A percentile compares a stretch with the other conserved stretches of the same genome.
phyloP scores from a whole-genome alignment of 2,797 vertebrate species.

The Sebastes aleutianus region DNA sequence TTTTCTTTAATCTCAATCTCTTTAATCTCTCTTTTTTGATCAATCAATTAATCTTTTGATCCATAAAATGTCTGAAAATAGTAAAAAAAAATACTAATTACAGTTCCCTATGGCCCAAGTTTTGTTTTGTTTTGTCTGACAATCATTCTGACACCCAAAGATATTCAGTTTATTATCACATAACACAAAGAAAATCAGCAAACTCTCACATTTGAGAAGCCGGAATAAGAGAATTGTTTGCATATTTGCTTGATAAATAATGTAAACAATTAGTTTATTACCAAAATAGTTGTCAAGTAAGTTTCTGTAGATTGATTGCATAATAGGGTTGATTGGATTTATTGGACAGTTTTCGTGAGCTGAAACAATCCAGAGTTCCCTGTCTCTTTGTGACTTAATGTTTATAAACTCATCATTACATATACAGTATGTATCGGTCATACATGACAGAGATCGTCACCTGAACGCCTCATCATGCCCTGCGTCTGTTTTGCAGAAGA shows the following conservation, averaged over 20 bases:
- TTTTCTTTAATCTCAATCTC: background rate
- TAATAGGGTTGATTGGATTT: background rate
- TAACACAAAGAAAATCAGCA: background rate
- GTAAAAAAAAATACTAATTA: background rate
- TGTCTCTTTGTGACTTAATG: background rate
- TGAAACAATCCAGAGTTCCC: background rate
- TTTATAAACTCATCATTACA: background rate
- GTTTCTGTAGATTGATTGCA: background rate
- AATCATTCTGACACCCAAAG: background rate
- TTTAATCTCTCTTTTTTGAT: background rate
- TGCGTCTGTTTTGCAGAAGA: constrained; percentile 64
- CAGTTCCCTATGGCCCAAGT: too few species aligned
- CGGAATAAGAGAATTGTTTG: background rate
- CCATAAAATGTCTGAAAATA: too few species aligned
- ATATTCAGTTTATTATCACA: background rate
- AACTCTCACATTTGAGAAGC: background rate
- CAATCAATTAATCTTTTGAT: background rate
- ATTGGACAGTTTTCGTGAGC: background rate
- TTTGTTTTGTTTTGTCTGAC: background rate
- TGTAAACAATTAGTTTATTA: background rate
- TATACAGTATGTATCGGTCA: background rate
- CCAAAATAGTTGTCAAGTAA: background rate
- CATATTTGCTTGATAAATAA: background rate
- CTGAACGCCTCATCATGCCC: background rate
- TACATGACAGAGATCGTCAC: background rate